Conservation (phyloP, 2,888 invertebrate genomes). For the Tenthredo livida region DNA sequence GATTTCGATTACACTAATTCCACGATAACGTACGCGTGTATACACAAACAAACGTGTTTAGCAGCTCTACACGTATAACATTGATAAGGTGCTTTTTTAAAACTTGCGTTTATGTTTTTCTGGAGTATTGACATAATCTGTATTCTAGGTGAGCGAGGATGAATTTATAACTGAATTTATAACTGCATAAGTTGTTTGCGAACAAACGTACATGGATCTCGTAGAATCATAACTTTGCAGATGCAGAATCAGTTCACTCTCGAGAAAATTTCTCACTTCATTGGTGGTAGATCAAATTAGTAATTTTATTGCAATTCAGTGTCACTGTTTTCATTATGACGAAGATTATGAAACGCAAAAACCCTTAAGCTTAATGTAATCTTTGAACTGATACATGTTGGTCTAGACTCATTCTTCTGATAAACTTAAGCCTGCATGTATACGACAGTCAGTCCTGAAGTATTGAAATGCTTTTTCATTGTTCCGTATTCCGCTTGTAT, state of each 20-base stretch:
- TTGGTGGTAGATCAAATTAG: background rate
- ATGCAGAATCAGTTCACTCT: background rate
- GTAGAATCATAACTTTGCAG: background rate
- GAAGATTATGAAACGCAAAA: background rate
- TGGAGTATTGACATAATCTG: background rate
- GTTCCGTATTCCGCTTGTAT: too few species aligned
- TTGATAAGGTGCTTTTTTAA: conserved; percentile 9
- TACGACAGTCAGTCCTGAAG: background rate
- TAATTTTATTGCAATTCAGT: background rate
- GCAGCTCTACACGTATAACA: background rate
- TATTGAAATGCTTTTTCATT: background rate
- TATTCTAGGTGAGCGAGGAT: background rate
- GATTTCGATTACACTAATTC: conserved; percentile 4
- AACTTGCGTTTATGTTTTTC: background rate
- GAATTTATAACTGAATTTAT: background rate
- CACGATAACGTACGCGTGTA: background rate
- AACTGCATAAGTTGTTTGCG: background rate
- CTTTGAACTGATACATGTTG: background rate
- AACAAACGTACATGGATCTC: background rate
- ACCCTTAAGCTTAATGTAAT: background rate
- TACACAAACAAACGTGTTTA: background rate
- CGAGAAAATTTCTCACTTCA: background rate
- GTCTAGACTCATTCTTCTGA: background rate
- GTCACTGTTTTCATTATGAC: background rate
- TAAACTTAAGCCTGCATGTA: background rate